phyloP scores from a whole-genome alignment of 1,140 invertebrate genomes.

The Cotesia vestalis region DNA sequence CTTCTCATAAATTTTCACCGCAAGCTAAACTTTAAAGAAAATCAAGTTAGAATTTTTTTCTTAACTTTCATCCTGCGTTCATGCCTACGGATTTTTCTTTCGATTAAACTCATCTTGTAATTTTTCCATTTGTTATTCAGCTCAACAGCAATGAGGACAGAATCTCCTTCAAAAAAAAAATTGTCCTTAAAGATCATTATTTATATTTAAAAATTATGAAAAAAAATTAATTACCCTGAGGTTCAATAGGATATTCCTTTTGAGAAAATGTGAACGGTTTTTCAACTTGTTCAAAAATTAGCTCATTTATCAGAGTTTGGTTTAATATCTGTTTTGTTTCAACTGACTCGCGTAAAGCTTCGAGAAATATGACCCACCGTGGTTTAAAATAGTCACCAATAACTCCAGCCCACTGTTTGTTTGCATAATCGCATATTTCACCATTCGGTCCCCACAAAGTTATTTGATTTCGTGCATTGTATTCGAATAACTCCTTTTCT shows the following conservation, averaged over 20 bases:
- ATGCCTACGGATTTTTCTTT: not conserved
- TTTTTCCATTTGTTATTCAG: slow-evolving; percentile 52
- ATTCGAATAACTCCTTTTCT: slow-evolving; percentile 73
- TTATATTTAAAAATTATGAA: slow-evolving; percentile 23
- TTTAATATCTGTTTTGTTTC: slow-evolving; percentile 64
- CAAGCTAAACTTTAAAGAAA: not conserved
- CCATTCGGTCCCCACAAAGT: slow-evolving; percentile 91
- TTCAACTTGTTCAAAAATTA: slow-evolving; percentile 74
- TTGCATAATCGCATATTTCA: slow-evolving; percentile 89
- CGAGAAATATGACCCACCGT: slow-evolving; percentile 76
- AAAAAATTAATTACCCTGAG: slow-evolving; percentile 59
- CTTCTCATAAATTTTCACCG: no score
- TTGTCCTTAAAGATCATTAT: no score
- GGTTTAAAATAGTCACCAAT: slow-evolving; percentile 74
- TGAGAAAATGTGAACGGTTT: slow-evolving; percentile 72
- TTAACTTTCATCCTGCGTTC: not conserved
- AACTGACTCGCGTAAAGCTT: slow-evolving; percentile 66
- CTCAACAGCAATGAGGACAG: slow-evolving; percentile 50
- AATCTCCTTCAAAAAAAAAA: slow-evolving; percentile 50
- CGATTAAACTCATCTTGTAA: not conserved
- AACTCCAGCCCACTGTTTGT: slow-evolving; percentile 86
- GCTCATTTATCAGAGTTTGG: slow-evolving; percentile 61
- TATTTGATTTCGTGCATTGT: slow-evolving; percentile 91
- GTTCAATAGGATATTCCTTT: slow-evolving; percentile 60
- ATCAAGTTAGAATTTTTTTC: not conserved